Evolutionary conservation across 30 jellyfish, hydroid and myxozoan species (phyloP).

Genomic region (Rhopilema esculentum): DNA sequence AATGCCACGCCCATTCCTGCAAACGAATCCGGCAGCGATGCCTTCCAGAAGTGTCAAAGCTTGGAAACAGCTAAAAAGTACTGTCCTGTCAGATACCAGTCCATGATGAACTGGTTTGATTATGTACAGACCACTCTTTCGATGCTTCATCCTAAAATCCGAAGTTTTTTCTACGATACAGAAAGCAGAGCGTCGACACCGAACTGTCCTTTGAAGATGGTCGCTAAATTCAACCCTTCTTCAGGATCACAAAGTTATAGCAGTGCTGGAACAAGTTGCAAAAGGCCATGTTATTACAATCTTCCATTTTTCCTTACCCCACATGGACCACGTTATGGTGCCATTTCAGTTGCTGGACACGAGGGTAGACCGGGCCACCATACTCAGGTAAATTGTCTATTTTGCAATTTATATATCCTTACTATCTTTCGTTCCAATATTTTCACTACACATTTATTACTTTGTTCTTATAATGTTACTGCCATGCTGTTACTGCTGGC

Average conservation of each 20-base stretch:
- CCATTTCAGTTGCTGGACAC: conserved; percentile 92
- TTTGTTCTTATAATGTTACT: no score
- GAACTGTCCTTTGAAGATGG: conserved; percentile 89
- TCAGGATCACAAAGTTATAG: conserved; percentile 95
- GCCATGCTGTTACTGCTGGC: no score
- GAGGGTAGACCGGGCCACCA: conserved; percentile 99
- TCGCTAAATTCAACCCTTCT: conserved; percentile 94
- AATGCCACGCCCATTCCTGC: conserved; percentile 88
- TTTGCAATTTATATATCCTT: background rate
- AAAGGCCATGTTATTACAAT: conserved; percentile 73
- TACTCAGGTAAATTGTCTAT: conserved; percentile 76
- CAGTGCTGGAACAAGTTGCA: conserved; percentile 80
- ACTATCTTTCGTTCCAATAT: background rate
- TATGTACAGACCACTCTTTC: conserved; percentile 70
- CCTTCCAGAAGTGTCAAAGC: conserved; percentile 70
- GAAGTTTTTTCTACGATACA: conserved; percentile 69
- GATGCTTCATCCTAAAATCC: conserved; percentile 77
- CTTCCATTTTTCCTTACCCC: conserved; percentile 87
- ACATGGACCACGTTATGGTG: conserved; percentile 90
- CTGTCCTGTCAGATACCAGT: conserved; percentile 91
- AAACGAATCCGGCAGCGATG: conserved; percentile 82
- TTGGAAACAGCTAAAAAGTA: conserved; percentile 81
- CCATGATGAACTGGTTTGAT: conserved; percentile 93
- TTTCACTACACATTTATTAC: no score
- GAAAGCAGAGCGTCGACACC: conserved; percentile 88